Base-by-base conservation (phyloP, 2,888 invertebrate genomes). In the Drosophila merina region DNA sequence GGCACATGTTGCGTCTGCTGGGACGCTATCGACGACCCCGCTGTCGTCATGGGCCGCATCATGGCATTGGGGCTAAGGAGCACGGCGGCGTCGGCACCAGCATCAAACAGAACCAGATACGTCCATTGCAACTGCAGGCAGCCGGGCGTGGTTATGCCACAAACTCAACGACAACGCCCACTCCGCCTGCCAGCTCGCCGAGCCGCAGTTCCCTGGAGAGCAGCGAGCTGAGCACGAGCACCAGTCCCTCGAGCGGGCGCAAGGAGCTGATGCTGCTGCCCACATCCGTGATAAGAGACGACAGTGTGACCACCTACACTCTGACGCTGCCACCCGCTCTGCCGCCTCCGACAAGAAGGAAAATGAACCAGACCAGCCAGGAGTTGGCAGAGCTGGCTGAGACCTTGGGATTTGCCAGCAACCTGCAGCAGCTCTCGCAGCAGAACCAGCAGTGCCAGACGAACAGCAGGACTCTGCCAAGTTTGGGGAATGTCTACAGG, bases 351-450 rank as follows among this genome's bases (percentile, higher is more conserved):
- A 90, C 92, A 20, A 90, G 93, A 9, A 91, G 92, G 49, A 92
- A 92, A 85, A 92, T 93, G 82, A 92, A 92, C 58, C 92, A 91
- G 86, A 92, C 91, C 72, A 92, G 92, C 28, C 92, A 93, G 82
- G 94, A 93, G 70, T 89, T 94, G 58, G 93, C 93, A 62, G 93
- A 93, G 77, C 90, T 94, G 36, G 93, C 93, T 69, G 93, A 93
- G 76, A 91, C 93, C 20, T 88, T 94, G 67, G 93, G 93, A 7
- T 93, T 93, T 63, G 91, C 92, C 10, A 68, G 76, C 50, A 54
- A 36, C 1, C 12, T 54, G 49, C 57, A 51, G 26, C 59, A 57
- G 20, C 45, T 25, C 10, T 26, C 63, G 50, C 77, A 33, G 58
- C 72, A 54, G 45, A 89, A 76, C 45, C 77, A 89, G 4, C 70